Evolutionary conservation across 2,797 vertebrate genomes (phyloP), one percentile per base, ranked within the genome.

Genomic region (Ammospiza maritima): DNA sequence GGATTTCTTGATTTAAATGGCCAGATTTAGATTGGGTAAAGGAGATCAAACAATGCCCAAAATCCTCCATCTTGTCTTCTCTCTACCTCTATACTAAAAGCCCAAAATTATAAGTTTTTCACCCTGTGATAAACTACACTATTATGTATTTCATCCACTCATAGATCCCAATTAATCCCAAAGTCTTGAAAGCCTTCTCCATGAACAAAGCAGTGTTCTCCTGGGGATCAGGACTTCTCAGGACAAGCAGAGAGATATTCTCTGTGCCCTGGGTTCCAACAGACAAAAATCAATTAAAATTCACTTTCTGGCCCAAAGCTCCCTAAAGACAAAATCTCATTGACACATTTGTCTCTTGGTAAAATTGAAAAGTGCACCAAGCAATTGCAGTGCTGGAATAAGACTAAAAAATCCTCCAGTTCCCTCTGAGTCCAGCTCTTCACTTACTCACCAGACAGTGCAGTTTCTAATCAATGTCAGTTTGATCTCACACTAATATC

Each of bases 121-220:
- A 56, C 21, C 15, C n/a, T 25, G 10, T 57, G n/a, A 34, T 23
- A 25, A 34, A 57, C 22, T 16, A 34, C 6, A 57, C 56, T 16
- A 34, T 15, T 57, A 34, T 25, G 22, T 7, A 57, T 57, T 57
- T 34, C 56, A 34, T 15, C 25, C 22, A 34, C n/a, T 57, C 15
- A 0, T 4, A 16, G 3, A 34, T 57, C 25, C n/a, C n/a, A 34
- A 16, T 5, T 34, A 22, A 34, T 25, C n/a, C 56, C n/a, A 23
- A 57, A 57, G n/a, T 34, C 21, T 25, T n/a, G 32, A 21, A 23
- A n/a, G 21, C 21, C 10, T 34, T 57, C 56, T 57, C n/a, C 56
- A 34, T 10, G 13, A 3, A 54, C 1, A n/a, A 56, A 16, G 10
- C 56, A 57, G 56, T 25, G 22, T 10, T 57, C 56, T 57, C 56